A percentile compares a stretch with the other conserved stretches of the same genome.
Conservation (phyloP, 2,888 invertebrate genomes). For the Mayetiola destructor region DNA sequence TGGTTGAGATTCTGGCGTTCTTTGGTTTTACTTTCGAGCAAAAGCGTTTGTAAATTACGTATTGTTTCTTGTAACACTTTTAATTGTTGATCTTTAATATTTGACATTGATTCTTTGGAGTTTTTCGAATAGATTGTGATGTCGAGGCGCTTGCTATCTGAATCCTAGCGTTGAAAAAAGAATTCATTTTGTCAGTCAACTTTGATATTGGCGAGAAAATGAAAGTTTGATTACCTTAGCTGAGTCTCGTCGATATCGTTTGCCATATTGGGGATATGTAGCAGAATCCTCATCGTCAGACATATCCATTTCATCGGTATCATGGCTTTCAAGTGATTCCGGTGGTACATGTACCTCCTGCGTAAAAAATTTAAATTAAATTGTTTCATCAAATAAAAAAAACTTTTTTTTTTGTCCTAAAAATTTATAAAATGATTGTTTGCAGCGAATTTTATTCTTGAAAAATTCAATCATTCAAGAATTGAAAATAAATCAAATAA, state of each 20-base stretch:
- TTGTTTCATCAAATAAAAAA: too few species aligned
- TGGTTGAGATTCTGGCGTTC: slow-evolving; percentile 30
- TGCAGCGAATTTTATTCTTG: too few species aligned
- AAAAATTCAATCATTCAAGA: too few species aligned
- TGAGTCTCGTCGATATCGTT: slow-evolving; percentile 29
- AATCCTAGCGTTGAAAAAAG: too few species aligned
- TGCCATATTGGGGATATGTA: slow-evolving; percentile 29
- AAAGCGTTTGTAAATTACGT: slow-evolving; percentile 34
- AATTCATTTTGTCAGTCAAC: too few species aligned
- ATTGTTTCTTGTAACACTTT: slow-evolving; percentile 40
- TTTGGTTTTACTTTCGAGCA: slow-evolving; percentile 31
- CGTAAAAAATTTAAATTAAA: too few species aligned
- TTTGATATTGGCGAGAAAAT: too few species aligned
- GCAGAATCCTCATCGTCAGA: slow-evolving; percentile 56
- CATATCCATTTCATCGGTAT: slow-evolving; percentile 77
- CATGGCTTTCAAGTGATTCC: slow-evolving; percentile 24
- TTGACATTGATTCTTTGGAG: slow-evolving; percentile 31
- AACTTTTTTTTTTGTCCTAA: too few species aligned
- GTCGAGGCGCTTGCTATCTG: slow-evolving; percentile 79
- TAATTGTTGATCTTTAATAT: slow-evolving; percentile 74
- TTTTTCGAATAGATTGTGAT: slow-evolving; percentile 84
- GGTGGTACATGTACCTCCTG: slow-evolving; percentile 29
- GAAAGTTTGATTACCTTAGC: too few species aligned
- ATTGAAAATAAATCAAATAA: too few species aligned
- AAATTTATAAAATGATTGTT: too few species aligned